Percentiles rank a stretch among this genome's conserved stretches.
Conservation (phyloP, 2,113 vertebrate genomes). For the Varanus komodoensis region DNA sequence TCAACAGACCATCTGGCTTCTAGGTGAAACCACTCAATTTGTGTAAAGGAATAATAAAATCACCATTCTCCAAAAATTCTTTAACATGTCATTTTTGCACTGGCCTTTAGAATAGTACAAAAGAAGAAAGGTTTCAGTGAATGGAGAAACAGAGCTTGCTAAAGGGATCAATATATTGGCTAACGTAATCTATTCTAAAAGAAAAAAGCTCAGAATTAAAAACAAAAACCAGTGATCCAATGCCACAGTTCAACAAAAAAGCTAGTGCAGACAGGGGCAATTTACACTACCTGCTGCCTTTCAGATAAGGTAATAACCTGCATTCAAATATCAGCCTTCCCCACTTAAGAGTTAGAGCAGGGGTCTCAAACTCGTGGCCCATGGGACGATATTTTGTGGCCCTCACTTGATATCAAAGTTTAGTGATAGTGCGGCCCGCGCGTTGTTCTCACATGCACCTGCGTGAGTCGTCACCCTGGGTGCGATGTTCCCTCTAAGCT, state of each 20-base stretch:
- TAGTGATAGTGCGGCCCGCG: no score
- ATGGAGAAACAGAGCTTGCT: not conserved
- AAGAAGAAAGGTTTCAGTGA: not conserved
- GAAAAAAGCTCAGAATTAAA: not conserved
- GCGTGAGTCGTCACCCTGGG: no score
- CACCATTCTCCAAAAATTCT: conserved; percentile 2
- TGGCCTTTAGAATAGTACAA: not conserved
- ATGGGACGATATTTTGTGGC: no score
- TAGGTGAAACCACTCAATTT: conserved; percentile 6
- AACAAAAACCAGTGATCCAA: conserved; percentile 8
- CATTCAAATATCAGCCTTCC: conserved; percentile 47
- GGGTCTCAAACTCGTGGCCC: no score
- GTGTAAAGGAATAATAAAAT: not conserved
- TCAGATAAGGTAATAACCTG: conserved; percentile 40
- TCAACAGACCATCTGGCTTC: conserved; percentile 21
- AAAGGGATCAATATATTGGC: not conserved
- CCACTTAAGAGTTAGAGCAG: not conserved
- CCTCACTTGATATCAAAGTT: no score
- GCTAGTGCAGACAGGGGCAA: conserved; percentile 49
- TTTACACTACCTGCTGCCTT: conserved; percentile 55
- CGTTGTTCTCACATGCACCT: no score
- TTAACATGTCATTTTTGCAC: conserved; percentile 19
- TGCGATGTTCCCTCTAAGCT: no score
- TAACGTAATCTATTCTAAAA: conserved; percentile 14
- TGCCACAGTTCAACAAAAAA: conserved; percentile 28